These are phyloP conservation scores for Noctua fimbriata DNA, from an alignment of 2,888 invertebrate species.

Conservation along the genomic window DNA sequence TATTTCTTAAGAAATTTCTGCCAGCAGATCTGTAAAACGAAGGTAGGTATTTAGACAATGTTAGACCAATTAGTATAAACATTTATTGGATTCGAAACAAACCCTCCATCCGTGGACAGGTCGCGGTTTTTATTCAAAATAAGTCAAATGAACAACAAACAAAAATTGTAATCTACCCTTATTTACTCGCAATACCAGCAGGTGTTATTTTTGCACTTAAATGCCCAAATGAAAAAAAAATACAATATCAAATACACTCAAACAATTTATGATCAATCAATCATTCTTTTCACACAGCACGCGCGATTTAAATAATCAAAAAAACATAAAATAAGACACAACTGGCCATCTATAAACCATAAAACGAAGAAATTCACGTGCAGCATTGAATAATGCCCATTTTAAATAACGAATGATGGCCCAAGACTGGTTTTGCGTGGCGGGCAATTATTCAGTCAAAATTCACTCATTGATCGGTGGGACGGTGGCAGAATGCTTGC, in stretches of 20 bases:
- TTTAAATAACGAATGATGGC: conserved; percentile 55
- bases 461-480: conserved; percentile 64
- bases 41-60: background rate
- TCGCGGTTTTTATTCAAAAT: background rate
- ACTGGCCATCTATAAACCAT: conserved; percentile 46
- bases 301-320: conserved; percentile 49
- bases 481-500: conserved; percentile 65
- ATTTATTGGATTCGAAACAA: background rate
- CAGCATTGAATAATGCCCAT: conserved; percentile 58
- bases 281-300: conserved; percentile 49
- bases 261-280: conserved; percentile 44
- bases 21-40: too few relatives aligned
- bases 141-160: background rate
- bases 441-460: conserved; percentile 66
- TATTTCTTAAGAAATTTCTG: too few relatives aligned
- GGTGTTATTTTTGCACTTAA: background rate
- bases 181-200: background rate
- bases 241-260: conserved; percentile 1
- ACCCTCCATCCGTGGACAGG: background rate
- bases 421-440: conserved; percentile 60
- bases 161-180: background rate
- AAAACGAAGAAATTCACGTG: conserved; percentile 62
- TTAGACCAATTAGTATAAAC: background rate
- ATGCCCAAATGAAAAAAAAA: background rate
- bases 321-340: conserved; percentile 54